Evolutionary conservation across 2,113 vertebrate species (phyloP).

Genomic region (Xenus cinereus): DNA sequence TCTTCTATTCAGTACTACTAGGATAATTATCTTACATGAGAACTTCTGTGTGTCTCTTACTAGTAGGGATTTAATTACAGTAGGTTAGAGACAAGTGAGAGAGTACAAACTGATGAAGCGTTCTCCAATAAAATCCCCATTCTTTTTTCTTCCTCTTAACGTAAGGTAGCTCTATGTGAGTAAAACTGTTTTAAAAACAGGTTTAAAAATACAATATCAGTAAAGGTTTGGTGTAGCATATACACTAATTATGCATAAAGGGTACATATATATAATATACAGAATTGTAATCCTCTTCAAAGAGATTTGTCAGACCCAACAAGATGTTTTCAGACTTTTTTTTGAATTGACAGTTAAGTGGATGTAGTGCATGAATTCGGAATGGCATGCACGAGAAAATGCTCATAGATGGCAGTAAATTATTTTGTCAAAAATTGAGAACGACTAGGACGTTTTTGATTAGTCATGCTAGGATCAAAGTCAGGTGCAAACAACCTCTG

Average conservation of each 20-base stretch:
- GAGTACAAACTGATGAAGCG: not conserved
- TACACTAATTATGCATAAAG: not conserved
- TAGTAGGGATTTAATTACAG: not conserved
- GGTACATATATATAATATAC: not conserved
- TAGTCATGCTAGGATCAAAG: not conserved
- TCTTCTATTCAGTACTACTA: not conserved
- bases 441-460: not conserved
- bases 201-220: not conserved
- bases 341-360: not conserved
- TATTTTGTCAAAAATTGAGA: constrained; percentile 1
- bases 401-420: not conserved
- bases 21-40: not conserved
- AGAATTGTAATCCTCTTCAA: not conserved
- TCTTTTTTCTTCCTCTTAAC: not conserved
- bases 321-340: not conserved
- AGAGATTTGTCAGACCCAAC: not conserved
- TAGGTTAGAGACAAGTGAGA: not conserved
- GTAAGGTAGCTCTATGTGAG: not conserved
- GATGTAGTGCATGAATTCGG: not conserved
- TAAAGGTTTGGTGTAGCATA: not conserved
- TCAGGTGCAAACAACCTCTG: not conserved
- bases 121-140: not conserved
- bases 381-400: not conserved
- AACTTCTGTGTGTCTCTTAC: not conserved
- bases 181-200: not conserved